Evolutionary conservation across 2,888 invertebrate genomes (phyloP).

Genomic region (Erebia aethiops): DNA sequence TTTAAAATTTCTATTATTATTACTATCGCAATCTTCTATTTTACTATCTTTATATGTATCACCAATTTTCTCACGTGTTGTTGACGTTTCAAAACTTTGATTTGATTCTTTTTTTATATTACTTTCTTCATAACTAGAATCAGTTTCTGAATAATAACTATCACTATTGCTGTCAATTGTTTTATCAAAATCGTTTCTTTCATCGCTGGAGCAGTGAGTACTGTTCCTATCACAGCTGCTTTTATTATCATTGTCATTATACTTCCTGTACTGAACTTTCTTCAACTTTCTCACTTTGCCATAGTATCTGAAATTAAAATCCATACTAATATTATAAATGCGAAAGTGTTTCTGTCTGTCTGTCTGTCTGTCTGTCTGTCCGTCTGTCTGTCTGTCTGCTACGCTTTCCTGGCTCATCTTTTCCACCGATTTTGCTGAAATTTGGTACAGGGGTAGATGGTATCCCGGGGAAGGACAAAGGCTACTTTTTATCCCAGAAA

Average conservation of each 20-base stretch:
- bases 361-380: too few relatives aligned
- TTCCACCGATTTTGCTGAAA: too few relatives aligned
- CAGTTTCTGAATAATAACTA: slow-evolving; percentile 25
- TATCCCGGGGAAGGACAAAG: too few relatives aligned
- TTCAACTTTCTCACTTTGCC: slow-evolving; percentile 38
- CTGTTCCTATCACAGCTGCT: not conserved
- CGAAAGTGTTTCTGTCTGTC: too few relatives aligned
- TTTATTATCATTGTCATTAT: not conserved
- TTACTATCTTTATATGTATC: not conserved
- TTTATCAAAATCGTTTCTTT: slow-evolving; percentile 3
- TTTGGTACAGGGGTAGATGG: too few relatives aligned
- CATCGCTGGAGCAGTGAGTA: slow-evolving; percentile 4
- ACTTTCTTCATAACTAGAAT: slow-evolving; percentile 5
- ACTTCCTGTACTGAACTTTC: slow-evolving; percentile 33
- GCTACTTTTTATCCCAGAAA: too few relatives aligned
- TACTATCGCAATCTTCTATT: not conserved
- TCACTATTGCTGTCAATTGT: slow-evolving; percentile 15
- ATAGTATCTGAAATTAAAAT: slow-evolving; percentile 28
- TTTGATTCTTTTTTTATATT: slow-evolving; percentile 4
- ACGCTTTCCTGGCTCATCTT: too few relatives aligned
- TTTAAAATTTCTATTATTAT: not conserved
- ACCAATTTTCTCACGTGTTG: not conserved
- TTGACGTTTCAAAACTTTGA: slow-evolving; percentile 21
- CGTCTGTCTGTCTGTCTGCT: too few relatives aligned
- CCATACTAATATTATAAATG: too few relatives aligned